Percentiles rank a stretch among this genome's conserved stretches.
These are phyloP conservation scores for Tapirus terrestris DNA, from an alignment of 2,113 vertebrate genomes.

Conservation along the genomic window DNA sequence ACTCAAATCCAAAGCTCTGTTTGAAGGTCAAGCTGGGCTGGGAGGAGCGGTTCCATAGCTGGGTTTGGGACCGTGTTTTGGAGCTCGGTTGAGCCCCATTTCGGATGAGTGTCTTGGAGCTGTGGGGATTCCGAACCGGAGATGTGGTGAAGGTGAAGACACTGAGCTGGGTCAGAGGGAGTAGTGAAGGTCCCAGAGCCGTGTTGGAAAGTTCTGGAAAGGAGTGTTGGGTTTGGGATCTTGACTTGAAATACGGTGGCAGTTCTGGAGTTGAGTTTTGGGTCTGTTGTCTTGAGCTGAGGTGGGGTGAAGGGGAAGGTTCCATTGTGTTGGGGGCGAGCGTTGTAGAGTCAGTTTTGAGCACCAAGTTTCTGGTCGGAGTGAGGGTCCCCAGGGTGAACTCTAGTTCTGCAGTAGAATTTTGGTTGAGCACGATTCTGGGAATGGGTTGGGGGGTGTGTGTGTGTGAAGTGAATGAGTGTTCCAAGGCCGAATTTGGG, in stretches of 20 bases:
- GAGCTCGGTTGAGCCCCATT: not conserved
- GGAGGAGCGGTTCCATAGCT: not conserved
- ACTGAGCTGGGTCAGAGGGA: not conserved
- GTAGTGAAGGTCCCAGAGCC: not conserved
- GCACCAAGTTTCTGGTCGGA: not conserved
- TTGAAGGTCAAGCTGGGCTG: not conserved
- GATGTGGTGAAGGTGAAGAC: not conserved
- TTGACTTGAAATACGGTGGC: not conserved
- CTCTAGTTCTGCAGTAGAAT: not conserved
- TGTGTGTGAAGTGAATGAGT: too few relatives aligned
- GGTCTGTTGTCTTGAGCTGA: not conserved
- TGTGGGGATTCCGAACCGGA: not conserved
- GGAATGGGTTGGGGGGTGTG: not conserved
- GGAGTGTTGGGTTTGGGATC: not conserved
- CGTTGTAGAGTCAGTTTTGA: not conserved
- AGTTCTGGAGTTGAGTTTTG: not conserved
- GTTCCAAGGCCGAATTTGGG: not conserved
- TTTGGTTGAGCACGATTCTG: not conserved
- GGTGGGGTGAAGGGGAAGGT: rapidly evolving
- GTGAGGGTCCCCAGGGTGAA: not conserved
- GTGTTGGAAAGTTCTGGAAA: not conserved
- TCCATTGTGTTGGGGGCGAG: rapidly evolving
- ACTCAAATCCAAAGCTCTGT: not conserved
- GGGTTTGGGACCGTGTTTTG: not conserved
- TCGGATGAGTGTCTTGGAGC: not conserved